Evolutionary conservation across 2,888 invertebrate genomes (phyloP), one percentile per base, ranked within the genome.

Genomic region (Ditula angustiorana): DNA sequence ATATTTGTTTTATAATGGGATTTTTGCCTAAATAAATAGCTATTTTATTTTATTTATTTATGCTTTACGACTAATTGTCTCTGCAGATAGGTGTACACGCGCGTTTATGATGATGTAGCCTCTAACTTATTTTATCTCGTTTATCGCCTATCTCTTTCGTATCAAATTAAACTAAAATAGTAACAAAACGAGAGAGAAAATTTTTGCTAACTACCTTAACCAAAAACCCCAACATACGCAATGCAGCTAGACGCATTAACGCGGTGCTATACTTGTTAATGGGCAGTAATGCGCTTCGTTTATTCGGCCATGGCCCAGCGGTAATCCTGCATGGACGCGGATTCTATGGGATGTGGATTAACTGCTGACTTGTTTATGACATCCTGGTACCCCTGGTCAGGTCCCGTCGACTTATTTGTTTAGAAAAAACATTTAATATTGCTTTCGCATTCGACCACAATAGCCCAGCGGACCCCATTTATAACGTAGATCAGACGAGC

Each of bases 281-380:
- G 41, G 37, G 7, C 55, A 2, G 8, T 63, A 58, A 52, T 52
- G 33, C 28, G 58, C 44, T 24, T 37, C 58, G 52, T 52, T 63
- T 53, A 47, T 64, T 44, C 37, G 37, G 41, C 57, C 16, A 13
- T 33, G 13, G 26, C 37, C 49, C n/a, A 35, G 28, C 30, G 30
- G 35, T 59, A 53, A 64, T 24, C 53, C 58, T 16, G 35, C 46
- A 28, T 47, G 53, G 46, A 33, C 44, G 19, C 49, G 49, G 13
- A 19, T 58, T 52, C 57, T 44, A 30, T 62, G 62, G 24, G 23
- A 35, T 57, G 19, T 7, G 50, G 63, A 58, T 58, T 63, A 63
- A 63, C 50, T 63, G 37, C 28, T 35, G 47, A 44, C 57, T 57
- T 46, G 41, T 63, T 63, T 58, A 58, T 58, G 21, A 63, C 47